Conservation (phyloP, 2,888 invertebrate genomes). For the Tetragonula carbonaria region DNA sequence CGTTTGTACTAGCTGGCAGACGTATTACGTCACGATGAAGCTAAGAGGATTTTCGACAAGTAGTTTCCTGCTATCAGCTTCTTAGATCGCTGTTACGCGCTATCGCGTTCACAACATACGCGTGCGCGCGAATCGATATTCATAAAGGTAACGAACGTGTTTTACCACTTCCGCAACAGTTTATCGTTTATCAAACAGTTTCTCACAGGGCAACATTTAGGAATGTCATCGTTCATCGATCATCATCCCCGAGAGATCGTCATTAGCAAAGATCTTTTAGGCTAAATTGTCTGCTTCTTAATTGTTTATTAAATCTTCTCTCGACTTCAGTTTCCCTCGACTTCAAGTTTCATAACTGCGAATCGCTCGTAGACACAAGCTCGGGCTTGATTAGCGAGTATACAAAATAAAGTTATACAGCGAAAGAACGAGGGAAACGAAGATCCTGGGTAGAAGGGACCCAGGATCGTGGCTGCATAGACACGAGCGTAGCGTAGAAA, state of each 20-base stretch:
- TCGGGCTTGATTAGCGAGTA: slow-evolving; percentile 8
- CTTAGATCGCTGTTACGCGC: background rate
- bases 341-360: background rate
- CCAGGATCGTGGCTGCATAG: slow-evolving; percentile 3
- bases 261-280: background rate
- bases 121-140: background rate
- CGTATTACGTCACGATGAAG: background rate
- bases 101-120: slow-evolving; percentile 1
- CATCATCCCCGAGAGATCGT: too few species aligned
- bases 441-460: background rate
- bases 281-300: background rate
- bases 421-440: background rate
- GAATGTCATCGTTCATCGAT: too few species aligned
- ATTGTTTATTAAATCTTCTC: background rate
- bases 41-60: slow-evolving; percentile 18
- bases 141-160: too few species aligned
- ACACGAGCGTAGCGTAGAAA: slow-evolving; percentile 2
- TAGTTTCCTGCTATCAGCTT: background rate
- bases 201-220: too few species aligned
- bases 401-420: slow-evolving; percentile 15
- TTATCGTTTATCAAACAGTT: background rate
- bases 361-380: slow-evolving; percentile 5
- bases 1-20: slow-evolving; percentile 1
- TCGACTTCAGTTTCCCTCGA: background rate
- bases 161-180: background rate